phyloP scores from a whole-genome alignment of 2,113 vertebrate genomes.

The Hippocampus barbouri region DNA sequence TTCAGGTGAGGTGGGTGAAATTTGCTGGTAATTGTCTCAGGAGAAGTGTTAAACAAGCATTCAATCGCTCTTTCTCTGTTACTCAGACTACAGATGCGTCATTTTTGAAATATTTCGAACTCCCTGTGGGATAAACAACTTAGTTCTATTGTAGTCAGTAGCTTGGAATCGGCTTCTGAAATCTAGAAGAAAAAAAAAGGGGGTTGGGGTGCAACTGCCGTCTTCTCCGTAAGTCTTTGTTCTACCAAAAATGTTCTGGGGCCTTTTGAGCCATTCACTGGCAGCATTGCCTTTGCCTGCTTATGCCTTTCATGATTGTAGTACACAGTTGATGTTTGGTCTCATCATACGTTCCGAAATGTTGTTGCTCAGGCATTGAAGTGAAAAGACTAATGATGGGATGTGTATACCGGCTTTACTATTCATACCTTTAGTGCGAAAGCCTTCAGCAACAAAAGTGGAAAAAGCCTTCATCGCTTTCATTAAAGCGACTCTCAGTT shows the following conservation, averaged over 20 bases:
- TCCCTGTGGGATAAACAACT: background rate
- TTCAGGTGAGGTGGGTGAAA: background rate
- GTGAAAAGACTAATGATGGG: slow-evolving; percentile 1
- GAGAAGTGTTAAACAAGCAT: background rate
- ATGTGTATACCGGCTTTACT: background rate
- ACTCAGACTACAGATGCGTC: too few species aligned
- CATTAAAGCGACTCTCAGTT: slow-evolving; percentile 35
- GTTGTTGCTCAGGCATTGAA: background rate
- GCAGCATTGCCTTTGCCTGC: background rate
- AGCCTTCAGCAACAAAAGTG: slow-evolving; percentile 7
- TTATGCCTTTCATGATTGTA: background rate
- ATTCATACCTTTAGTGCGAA: background rate
- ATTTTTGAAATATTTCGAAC: too few species aligned
- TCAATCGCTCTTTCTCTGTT: background rate
- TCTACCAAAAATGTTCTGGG: background rate
- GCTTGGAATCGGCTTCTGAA: background rate
- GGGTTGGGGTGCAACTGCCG: too few species aligned
- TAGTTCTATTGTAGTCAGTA: background rate
- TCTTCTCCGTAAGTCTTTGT: background rate
- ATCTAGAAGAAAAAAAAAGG: background rate
- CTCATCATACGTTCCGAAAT: background rate
- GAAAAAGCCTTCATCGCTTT: slow-evolving; percentile 24
- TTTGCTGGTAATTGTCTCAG: background rate
- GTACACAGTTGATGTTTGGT: background rate
- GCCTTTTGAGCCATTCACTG: background rate